Percentiles rank a stretch among this genome's conserved stretches.
These are phyloP conservation scores for Pantala flavescens DNA, from an alignment of 1,140 invertebrate genomes.

Conservation along the genomic window DNA sequence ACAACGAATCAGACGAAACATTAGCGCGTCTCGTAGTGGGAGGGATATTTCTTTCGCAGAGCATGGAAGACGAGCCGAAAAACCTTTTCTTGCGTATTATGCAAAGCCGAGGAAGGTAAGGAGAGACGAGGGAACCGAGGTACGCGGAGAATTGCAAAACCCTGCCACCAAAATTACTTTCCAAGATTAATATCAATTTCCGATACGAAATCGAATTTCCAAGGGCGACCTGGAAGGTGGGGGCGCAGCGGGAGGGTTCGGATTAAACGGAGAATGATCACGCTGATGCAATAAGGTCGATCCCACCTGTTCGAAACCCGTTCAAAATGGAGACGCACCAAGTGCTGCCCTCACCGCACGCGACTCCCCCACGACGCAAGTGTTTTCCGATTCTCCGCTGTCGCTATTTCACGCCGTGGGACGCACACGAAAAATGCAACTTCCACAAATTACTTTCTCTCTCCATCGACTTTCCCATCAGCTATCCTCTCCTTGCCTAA, in stretches of 20 bases:
- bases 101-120: too few relatives aligned
- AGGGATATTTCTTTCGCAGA: too few relatives aligned
- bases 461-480: too few relatives aligned
- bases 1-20: too few relatives aligned
- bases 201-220: slow-evolving; percentile 9
- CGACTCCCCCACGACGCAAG: background rate
- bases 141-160: background rate
- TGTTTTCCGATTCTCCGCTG: background rate
- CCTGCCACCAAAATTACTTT: slow-evolving; percentile 11
- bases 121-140: too few relatives aligned
- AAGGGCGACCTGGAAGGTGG: background rate
- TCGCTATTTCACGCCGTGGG: background rate
- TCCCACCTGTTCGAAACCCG: background rate
- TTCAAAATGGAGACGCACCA: too few relatives aligned
- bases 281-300: background rate
- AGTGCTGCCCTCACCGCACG: background rate
- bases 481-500: too few relatives aligned
- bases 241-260: background rate
- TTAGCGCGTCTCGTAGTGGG: too few relatives aligned
- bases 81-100: too few relatives aligned
- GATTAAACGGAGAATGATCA: background rate
- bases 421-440: background rate
- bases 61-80: too few relatives aligned
- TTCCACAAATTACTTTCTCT: too few relatives aligned
- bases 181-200: slow-evolving; percentile 13